Percentiles rank a stretch among this genome's conserved stretches.
Evolutionary conservation across 1,140 invertebrate species (phyloP).

Genomic region (Drosophila orosa): DNA sequence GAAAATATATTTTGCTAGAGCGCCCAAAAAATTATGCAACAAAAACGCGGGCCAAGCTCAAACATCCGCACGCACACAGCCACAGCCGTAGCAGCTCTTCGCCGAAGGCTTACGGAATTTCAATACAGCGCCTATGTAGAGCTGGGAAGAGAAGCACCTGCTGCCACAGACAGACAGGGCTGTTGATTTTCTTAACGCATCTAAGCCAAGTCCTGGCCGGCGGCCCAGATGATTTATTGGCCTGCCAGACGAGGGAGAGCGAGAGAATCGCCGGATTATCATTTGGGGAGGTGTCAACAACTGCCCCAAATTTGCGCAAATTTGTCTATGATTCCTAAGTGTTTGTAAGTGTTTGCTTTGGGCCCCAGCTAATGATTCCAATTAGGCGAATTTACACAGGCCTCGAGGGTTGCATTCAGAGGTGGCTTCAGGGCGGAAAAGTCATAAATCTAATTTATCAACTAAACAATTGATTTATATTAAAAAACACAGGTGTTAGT

Average conservation of each 20-base stretch:
- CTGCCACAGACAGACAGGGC: conserved; percentile 48
- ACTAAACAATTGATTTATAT: background rate
- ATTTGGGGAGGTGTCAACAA: conserved; percentile 59
- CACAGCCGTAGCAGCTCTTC: conserved; percentile 20
- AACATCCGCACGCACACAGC: conserved; percentile 22
- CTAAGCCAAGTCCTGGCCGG: conserved; percentile 66
- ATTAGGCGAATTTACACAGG: conserved; percentile 55
- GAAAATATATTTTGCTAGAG: conserved; percentile 57
- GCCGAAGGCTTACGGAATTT: conserved; percentile 30
- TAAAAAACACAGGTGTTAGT: background rate
- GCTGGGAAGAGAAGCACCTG: conserved; percentile 63
- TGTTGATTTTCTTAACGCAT: conserved; percentile 70
- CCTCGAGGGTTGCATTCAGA: background rate
- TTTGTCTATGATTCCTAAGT: conserved; percentile 68
- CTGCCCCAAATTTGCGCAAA: conserved; percentile 64
- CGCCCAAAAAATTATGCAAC: conserved; percentile 61
- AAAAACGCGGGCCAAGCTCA: conserved; percentile 44
- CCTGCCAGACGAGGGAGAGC: conserved; percentile 32
- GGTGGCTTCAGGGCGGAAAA: background rate
- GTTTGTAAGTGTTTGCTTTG: conserved; percentile 35
- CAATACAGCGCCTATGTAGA: conserved; percentile 26
- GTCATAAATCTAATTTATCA: conserved; percentile 1
- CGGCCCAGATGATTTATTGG: conserved; percentile 70
- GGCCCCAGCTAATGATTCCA: conserved; percentile 67
- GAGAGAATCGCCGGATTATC: conserved; percentile 39